Conservation (phyloP, 2,113 vertebrate genomes). For the Egretta garzetta region DNA sequence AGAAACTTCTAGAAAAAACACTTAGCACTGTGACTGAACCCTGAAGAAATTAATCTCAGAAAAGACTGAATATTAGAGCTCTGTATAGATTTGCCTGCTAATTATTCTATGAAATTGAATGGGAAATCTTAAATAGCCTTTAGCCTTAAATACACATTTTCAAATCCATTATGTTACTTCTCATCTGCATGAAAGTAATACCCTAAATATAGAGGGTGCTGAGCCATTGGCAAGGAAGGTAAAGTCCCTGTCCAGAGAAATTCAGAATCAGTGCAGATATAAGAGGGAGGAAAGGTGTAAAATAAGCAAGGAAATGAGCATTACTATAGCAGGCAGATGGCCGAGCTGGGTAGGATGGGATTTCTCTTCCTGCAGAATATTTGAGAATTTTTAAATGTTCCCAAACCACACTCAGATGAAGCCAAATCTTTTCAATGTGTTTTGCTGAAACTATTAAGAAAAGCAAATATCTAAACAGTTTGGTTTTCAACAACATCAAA, state of each 20-base stretch:
- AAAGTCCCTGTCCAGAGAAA: neutral
- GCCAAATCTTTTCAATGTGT: slow-evolving; percentile 23
- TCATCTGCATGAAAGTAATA: neutral
- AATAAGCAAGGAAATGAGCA: slow-evolving; percentile 2
- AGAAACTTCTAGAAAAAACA: slow-evolving; percentile 16
- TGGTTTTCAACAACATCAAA: slow-evolving; percentile 15
- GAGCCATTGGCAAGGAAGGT: neutral
- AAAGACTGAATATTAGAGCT: slow-evolving; percentile 21
- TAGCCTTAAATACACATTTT: slow-evolving; percentile 44
- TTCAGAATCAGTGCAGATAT: neutral
- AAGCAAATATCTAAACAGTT: slow-evolving; percentile 9
- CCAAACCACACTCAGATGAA: neutral
- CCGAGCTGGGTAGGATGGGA: neutral
- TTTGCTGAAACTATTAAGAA: slow-evolving; percentile 19
- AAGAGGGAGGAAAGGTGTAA: neutral
- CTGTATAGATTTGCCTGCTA: neutral
- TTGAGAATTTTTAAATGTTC: slow-evolving; percentile 15
- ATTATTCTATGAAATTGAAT: slow-evolving; percentile 39
- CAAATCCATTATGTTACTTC: neutral
- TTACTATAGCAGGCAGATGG: neutral
- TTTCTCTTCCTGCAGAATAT: neutral
- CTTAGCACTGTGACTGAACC: slow-evolving; percentile 9
- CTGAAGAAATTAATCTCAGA: slow-evolving; percentile 22
- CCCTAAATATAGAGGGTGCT: neutral
- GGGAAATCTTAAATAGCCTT: slow-evolving; percentile 12